Conservation (phyloP, 2,113 vertebrate genomes). For the Anarrhichthys ocellatus region DNA sequence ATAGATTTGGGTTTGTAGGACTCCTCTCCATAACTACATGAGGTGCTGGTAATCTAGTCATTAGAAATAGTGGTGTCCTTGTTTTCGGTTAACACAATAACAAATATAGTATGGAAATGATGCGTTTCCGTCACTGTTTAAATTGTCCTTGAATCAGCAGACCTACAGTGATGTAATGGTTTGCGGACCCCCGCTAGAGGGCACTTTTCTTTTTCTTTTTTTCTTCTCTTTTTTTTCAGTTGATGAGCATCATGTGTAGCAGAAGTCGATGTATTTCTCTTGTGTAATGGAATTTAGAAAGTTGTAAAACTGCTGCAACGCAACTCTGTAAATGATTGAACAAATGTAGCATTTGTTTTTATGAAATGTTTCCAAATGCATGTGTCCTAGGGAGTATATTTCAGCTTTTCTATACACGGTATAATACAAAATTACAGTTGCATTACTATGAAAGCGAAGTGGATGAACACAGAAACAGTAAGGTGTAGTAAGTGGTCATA, state of each 20-base stretch:
- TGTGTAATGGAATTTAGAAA: background rate
- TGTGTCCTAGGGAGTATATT: background rate
- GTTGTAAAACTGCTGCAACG: background rate
- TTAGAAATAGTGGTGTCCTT: background rate
- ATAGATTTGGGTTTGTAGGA: background rate
- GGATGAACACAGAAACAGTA: background rate
- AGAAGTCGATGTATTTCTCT: background rate
- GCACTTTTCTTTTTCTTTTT: background rate
- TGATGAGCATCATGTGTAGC: conserved; percentile 3
- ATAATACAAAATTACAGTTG: background rate
- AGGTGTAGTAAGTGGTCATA: background rate
- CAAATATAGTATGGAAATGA: background rate
- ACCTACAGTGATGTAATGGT: conserved; percentile 31
- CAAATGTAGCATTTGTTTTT: background rate
- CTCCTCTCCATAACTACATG: background rate
- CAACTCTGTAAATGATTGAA: background rate
- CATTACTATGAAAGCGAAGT: background rate
- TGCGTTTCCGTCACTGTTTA: conserved; percentile 5
- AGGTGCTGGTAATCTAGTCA: too few relatives aligned
- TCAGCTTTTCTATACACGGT: background rate
- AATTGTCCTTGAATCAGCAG: conserved; percentile 17
- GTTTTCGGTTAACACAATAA: background rate
- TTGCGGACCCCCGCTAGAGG: conserved; percentile 10
- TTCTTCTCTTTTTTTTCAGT: background rate
- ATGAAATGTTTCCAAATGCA: background rate